Base-by-base conservation (phyloP, 2,888 invertebrate genomes). In the Scaptomyza parva region DNA sequence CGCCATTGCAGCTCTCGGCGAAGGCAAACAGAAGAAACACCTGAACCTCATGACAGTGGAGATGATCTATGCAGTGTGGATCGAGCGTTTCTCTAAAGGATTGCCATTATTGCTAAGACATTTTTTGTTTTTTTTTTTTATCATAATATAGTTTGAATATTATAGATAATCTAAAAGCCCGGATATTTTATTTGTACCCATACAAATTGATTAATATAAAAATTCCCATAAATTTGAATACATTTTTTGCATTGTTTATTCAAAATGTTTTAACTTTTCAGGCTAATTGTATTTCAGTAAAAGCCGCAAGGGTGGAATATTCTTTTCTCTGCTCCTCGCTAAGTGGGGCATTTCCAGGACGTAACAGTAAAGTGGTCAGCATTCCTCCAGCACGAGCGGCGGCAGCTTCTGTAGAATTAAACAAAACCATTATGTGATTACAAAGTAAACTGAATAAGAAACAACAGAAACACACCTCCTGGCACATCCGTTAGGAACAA, bases 401-500 rank as follows among this genome's bases (percentile, higher is more conserved):
- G 89, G 94, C 93, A 0, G 96, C 97, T 92, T 98, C 98, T 97
- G 26, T 6, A 51, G n/a, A 44, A 91, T 57, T 66, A 73, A 62
- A 14, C 11, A 26, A 11, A 2, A 9, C 17, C 17, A 7, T 28
- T 20, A 30, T 30, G 18, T 22, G 40, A 2, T 7, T 7, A 20
- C n/a, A 37, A 33, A 55, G 12, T 37, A 48, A 7, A 0, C 1
- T 2, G 5, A 18, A 7, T 4, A 3, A 14, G 3, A 1, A 7
- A 12, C 2, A 0, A 35, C 20, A 37, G 11, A 30, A 39, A 97
- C 97, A 14, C 33, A 97, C 97, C 97, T 93, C 94, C 94, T 3
- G 94, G 92, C 81, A 96, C 93, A 91, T 99, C 98, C 40, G 98
- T 98, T 12, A 98, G 93, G 91, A 98, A 99, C 14, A 98, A 89